Base-by-base conservation (phyloP, 92 coral and sea anemone genomes). In the Parazoanthus swiftii region DNA sequence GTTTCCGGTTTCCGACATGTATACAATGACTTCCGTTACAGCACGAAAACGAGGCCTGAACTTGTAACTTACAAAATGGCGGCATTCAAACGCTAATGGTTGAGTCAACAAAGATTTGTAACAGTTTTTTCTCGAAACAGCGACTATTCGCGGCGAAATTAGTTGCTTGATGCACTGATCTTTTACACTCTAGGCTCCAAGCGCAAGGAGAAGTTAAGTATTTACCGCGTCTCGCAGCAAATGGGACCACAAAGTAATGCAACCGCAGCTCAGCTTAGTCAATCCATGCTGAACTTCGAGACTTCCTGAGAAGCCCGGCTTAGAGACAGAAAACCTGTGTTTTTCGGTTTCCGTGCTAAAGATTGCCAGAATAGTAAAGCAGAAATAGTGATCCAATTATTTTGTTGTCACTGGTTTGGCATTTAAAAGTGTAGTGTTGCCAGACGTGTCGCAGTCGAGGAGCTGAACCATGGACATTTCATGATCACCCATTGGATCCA, bases 41-140 rank as follows among this genome's bases (percentile, higher is more conserved):
- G 65, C 77, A 80, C 38, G 15, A 72, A 84, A 72, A 84, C 87
- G 87, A 84, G 87, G 77, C 77, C 79, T 48, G 8, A 29, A 74
- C 5, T 38, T 37, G 11, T 4, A 14, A 76, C 13, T 68, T 14
- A 25, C 76, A 84, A 84, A 84, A 84, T 84, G 87, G 87, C 87
- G 87, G 87, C 78, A 84, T 71, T 84, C 46, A 72, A 74, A 71
- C 21, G 25, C 15, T 44, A 35, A 29, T 8, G 25, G 15, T 2
- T 46, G 65, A 70, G 87, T 84, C 87, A 84, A 84, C 87, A 84
- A 84, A 72, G 33, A 84, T 33, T 46, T 44, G 59, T 33, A 70
- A 46, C 77, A 44, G 44, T 46, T 84, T 42, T 29, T 46, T 51
- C 18, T 84, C 68, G 76, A 44, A 67, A 25, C 54, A 71, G 33